Percentiles rank a stretch among this genome's conserved stretches.
These are phyloP conservation scores for Pocota personata DNA, from an alignment of 2,888 invertebrate species.

Conservation along the genomic window DNA sequence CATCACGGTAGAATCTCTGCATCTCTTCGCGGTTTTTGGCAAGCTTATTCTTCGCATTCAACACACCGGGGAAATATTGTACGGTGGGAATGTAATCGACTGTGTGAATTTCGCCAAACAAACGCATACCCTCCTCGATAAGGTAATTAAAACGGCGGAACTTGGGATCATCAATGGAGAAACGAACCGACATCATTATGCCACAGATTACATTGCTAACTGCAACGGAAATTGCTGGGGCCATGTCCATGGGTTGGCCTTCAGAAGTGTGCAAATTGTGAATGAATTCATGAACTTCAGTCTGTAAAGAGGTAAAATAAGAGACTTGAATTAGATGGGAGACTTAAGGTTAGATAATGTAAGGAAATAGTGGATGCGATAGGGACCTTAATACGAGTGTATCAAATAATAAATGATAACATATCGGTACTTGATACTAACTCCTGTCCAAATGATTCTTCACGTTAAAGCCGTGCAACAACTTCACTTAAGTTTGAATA, in stretches of 20 bases:
- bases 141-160: constrained; percentile 92
- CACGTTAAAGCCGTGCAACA: too few species aligned
- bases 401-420: too few species aligned
- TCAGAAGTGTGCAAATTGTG: constrained; percentile 86
- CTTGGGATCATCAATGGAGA: constrained; percentile 89
- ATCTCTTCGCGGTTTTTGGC: constrained; percentile 91
- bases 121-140: constrained; percentile 95
- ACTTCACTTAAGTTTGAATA: too few species aligned
- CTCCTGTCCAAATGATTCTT: too few species aligned
- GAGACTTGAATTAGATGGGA: neutral
- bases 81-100: constrained; percentile 93
- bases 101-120: constrained; percentile 92
- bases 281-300: constrained; percentile 90
- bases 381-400: too few species aligned
- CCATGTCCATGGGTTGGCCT: constrained; percentile 89
- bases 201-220: constrained; percentile 96
- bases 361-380: too few species aligned
- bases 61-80: constrained; percentile 86
- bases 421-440: too few species aligned
- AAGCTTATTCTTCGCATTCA: constrained; percentile 86
- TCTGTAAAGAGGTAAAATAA: constrained; percentile 81
- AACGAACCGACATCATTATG: constrained; percentile 94
- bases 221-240: constrained; percentile 90
- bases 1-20: constrained; percentile 92
- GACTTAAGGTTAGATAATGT: neutral